phyloP scores from a whole-genome alignment of 2,797 vertebrate genomes.

The Glyptemys insculpta region DNA sequence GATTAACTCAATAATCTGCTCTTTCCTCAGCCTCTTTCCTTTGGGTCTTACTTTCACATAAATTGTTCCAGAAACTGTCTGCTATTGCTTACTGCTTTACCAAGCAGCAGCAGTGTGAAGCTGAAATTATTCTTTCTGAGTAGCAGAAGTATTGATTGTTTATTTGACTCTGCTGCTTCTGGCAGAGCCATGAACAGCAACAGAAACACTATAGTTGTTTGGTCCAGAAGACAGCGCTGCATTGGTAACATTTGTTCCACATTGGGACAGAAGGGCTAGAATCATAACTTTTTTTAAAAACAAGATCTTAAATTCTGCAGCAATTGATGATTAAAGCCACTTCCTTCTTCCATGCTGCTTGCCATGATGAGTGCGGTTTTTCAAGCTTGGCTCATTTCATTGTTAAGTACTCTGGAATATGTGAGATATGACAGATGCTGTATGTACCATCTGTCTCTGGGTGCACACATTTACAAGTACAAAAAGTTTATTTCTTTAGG shows the following conservation, averaged over 20 bases:
- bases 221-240: slow-evolving; percentile 48
- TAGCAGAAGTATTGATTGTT: background rate
- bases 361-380: background rate
- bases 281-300: background rate
- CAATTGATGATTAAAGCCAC: background rate
- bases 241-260: background rate
- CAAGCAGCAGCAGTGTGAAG: background rate
- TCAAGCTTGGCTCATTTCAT: background rate
- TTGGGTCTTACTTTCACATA: background rate
- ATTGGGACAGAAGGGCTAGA: background rate
- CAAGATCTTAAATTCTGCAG: background rate
- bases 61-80: background rate
- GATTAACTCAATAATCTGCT: background rate
- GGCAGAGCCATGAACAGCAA: background rate
- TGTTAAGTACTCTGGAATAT: background rate
- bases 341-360: background rate
- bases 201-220: background rate
- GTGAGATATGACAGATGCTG: background rate
- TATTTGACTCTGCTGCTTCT: background rate
- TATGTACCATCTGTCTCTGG: background rate
- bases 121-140: background rate
- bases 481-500: background rate
- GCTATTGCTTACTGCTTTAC: background rate
- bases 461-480: no score
- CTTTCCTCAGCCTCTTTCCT: background rate